phyloP scores from a whole-genome alignment of 2,797 vertebrate genomes.

The Acipenser oxyrinchus region DNA sequence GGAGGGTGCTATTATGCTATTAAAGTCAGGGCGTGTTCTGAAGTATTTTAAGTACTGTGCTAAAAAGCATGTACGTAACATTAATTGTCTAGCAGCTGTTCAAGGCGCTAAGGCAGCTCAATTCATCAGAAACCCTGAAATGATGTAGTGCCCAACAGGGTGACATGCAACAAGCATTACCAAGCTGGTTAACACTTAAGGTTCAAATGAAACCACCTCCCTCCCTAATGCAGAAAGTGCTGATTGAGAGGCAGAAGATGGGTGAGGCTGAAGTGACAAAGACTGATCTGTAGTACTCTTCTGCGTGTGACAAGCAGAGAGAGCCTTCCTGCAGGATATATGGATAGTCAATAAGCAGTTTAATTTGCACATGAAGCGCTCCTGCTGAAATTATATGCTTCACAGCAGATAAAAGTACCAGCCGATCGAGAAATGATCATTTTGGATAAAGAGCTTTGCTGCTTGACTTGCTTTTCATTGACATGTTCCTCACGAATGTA shows the following conservation, averaged over 20 bases:
- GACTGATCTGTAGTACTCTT: not conserved
- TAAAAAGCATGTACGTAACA: not conserved
- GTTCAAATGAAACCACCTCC: not conserved
- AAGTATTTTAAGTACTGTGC: not conserved
- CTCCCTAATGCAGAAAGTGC: not conserved
- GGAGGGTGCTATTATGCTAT: too few species aligned
- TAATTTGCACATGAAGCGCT: constrained; percentile 42
- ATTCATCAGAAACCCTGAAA: not conserved
- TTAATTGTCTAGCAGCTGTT: not conserved
- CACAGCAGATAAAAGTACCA: constrained; percentile 44
- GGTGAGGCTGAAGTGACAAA: not conserved
- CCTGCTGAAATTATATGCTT: constrained; percentile 49
- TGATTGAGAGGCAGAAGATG: not conserved
- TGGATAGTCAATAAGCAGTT: constrained; percentile 60
- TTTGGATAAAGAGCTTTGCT: constrained; percentile 46
- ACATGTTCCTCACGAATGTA: constrained; percentile 24
- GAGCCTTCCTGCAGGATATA: constrained; percentile 36
- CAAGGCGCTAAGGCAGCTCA: not conserved
- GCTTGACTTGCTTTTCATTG: constrained; percentile 45
- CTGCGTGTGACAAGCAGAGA: not conserved
- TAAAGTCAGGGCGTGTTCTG: too few species aligned
- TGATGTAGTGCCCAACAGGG: not conserved
- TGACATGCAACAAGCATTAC: constrained; percentile 3
- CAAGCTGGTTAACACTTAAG: constrained; percentile 2
- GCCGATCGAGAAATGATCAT: constrained; percentile 56